Percentiles rank a stretch among this genome's conserved stretches.
These are phyloP conservation scores for Platygyra sinensis DNA, from an alignment of 64 coral and sea anemone genomes.

Conservation along the genomic window DNA sequence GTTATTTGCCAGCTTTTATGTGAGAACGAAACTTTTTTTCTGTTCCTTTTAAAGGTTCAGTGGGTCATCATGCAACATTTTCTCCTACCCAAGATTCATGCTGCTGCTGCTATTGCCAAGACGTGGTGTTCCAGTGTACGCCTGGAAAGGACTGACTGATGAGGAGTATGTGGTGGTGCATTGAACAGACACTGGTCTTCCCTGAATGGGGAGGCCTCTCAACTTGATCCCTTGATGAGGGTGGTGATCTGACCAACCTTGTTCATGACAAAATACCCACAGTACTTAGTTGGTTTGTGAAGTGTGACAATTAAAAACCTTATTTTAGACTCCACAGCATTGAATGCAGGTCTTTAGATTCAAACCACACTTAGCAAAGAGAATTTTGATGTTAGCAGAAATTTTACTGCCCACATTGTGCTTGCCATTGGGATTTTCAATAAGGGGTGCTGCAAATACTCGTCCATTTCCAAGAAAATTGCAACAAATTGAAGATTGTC, in stretches of 20 bases:
- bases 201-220: slow-evolving; percentile 86
- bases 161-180: slow-evolving; percentile 99
- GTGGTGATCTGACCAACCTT: slow-evolving; percentile 92
- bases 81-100: slow-evolving; percentile 99
- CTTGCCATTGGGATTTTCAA: no score
- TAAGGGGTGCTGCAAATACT: no score
- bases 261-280: slow-evolving; percentile 87
- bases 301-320: no score
- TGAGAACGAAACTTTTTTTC: not conserved
- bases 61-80: slow-evolving; percentile 99
- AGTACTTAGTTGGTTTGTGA: slow-evolving; percentile 65
- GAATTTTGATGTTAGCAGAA: no score
- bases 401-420: no score
- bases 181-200: slow-evolving; percentile 86
- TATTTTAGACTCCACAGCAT: no score
- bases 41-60: slow-evolving; percentile 61
- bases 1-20: not conserved
- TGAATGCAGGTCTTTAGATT: no score
- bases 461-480: no score
- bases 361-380: no score
- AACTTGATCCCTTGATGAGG: slow-evolving; percentile 99
- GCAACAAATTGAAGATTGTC: no score
- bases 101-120: slow-evolving; percentile 95
- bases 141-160: slow-evolving; percentile 98
- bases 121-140: slow-evolving; percentile 96